Evolutionary conservation across 2,113 vertebrate genomes (phyloP), one percentile per base, ranked within the genome.

Genomic region (Pelusios castaneus): DNA sequence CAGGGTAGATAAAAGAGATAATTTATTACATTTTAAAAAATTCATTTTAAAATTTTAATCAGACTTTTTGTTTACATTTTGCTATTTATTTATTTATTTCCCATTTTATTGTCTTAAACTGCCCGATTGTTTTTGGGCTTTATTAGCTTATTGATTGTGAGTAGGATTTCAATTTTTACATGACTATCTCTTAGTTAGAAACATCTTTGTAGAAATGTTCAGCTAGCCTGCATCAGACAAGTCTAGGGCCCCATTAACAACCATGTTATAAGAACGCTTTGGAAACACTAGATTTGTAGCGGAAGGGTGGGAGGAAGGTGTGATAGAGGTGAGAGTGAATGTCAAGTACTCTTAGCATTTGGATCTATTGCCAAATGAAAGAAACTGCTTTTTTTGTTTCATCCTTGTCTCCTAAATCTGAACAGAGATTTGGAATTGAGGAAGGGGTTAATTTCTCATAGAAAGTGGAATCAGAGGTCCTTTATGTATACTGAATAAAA

Each of bases 251-350:
- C 79, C 55, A 2, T 13, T 51, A 51, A 51, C 10, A 51, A 51
- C 49, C 49, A 13, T 14, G 13, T 51, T 51, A 51, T 13, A 14
- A 11, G 13, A 91, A 27, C 56, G 94, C 91, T 81, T 58, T 77
- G 49, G 89, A 63, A 86, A 89, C 85, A 11, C 0, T 67, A 3
- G 80, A 87, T 56, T 56, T 95, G 60, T 83, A 67, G 60, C 87
- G 84, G 87, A 91, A 96, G 92, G 85, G 92, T 38, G 51, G 93
- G 92, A 87, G 85, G 1, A 92, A 96, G 94, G 89, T 95, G 95
- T 95, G 93, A 95, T 83, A 55, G 79, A 94, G 94, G 91, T 92
- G 91, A 92, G 89, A 85, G 89, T 85, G 91, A 92, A 82, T 94
- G 93, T 63, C 5, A 11, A 91, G 91, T 96, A 87, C 81, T 90